These are phyloP conservation scores for Thamnaconus septentrionalis DNA, from an alignment of 2,113 vertebrate genomes.

Conservation along the genomic window DNA sequence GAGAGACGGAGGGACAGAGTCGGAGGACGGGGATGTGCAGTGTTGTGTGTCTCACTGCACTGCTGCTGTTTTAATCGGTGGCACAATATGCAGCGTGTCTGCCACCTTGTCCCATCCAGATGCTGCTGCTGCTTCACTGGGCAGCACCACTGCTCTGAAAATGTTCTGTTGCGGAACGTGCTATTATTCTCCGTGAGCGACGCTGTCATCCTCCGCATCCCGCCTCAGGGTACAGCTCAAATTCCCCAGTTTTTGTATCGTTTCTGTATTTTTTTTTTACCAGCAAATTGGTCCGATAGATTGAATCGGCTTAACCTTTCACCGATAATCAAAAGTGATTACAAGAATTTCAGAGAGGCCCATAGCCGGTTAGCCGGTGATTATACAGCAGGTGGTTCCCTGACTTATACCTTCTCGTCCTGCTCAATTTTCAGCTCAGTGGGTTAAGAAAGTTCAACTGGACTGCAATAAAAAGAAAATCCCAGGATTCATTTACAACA, in stretches of 20 bases:
- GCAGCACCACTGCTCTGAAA: slow-evolving; percentile 36
- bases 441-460: slow-evolving; percentile 38
- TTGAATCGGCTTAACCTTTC: slow-evolving; percentile 67
- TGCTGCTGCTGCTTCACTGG: slow-evolving; percentile 52
- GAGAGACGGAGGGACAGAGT: slow-evolving; percentile 56
- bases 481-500: slow-evolving; percentile 55
- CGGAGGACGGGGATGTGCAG: slow-evolving; percentile 57
- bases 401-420: neutral
- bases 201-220: neutral
- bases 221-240: neutral
- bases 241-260: slow-evolving; percentile 42
- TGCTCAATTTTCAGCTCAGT: slow-evolving; percentile 33
- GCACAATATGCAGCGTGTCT: slow-evolving; percentile 53
- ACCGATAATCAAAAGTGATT: slow-evolving; percentile 67
- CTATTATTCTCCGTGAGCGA: slow-evolving; percentile 56
- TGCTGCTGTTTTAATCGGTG: slow-evolving; percentile 41
- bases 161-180: slow-evolving; percentile 46
- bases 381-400: slow-evolving; percentile 51
- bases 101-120: slow-evolving; percentile 50
- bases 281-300: slow-evolving; percentile 42
- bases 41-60: slow-evolving; percentile 51
- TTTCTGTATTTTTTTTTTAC: slow-evolving; percentile 48
- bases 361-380: slow-evolving; percentile 30
- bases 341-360: slow-evolving; percentile 53
- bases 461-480: slow-evolving; percentile 51